A percentile compares a stretch with the other conserved stretches of the same genome.
Conservation (phyloP, 1,140 invertebrate genomes). For the Neotoxoptera formosana region DNA sequence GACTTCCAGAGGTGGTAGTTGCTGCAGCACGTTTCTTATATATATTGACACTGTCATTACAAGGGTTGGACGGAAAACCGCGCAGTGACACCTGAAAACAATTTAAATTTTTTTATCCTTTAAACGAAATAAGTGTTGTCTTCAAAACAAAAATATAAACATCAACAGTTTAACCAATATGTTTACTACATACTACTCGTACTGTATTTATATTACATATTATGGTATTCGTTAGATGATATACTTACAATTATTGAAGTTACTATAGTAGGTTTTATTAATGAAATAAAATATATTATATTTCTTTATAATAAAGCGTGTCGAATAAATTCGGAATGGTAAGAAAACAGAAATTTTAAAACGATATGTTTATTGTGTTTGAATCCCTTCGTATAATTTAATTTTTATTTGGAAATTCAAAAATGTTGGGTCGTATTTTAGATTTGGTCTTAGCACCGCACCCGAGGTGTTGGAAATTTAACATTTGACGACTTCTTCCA, state of each 20-base stretch:
- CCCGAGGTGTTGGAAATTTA: background rate
- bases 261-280: no score
- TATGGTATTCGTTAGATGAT: background rate
- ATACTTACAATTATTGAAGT: background rate
- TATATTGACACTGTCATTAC: conserved; percentile 23
- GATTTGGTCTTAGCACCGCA: background rate
- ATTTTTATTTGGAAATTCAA: no score
- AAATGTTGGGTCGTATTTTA: background rate
- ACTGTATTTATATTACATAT: background rate
- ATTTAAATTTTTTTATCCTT: background rate
- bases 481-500: background rate
- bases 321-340: no score
- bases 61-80: background rate
- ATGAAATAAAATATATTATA: no score
- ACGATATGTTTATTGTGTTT: background rate
- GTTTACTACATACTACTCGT: background rate
- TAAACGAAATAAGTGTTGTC: background rate
- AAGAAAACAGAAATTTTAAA: no score
- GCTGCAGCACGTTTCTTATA: background rate
- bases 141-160: background rate
- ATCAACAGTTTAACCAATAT: background rate
- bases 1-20: background rate
- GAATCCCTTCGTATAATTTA: background rate
- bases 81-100: background rate
- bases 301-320: no score